Evolutionary conservation across 1,140 invertebrate species (phyloP), one percentile per base, ranked within the genome.

Genomic region (Halictus rubicundus): DNA sequence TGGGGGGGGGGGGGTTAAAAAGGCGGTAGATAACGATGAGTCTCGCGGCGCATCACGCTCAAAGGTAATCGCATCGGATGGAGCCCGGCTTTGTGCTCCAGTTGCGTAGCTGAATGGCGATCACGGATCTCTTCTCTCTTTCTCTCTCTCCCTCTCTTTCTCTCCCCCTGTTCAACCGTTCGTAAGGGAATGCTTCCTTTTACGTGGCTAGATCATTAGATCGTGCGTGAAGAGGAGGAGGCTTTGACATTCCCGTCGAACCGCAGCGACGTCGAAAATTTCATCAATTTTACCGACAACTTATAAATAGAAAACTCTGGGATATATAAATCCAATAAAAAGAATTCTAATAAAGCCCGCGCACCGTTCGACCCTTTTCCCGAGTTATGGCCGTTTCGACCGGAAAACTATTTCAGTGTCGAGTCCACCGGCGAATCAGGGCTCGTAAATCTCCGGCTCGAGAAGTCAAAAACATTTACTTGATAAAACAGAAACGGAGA

Each of bases 41-140:
- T 68, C 64, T 68, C 27, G 12, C 32, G 52, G 37, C 39, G 23
- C 37, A 32, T 61, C 59, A 42, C 9, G 59, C 39, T 71, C 68
- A 52, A 54, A 64, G 46, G 21, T 69, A 69, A 68, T 77, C 74
- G 42, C 66, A 37, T 60, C 66, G 54, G 74, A 37, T 49, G 25
- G 65, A 52, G 52, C n/a, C 19, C 42, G 27, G 32, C 23, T 71
- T 71, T 78, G 57, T 78, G 59, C 75, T 78, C 68, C 75, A 78
- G 27, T 77, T 77, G 59, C 57, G 32, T 71, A 52, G 75, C 19
- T 64, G 68, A 78, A 71, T 71, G 46, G 32, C 52, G 32, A 78
- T 54, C 75, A 42, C 32, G 37, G 25, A 46, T 52, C 49, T 52
- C 19, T 6, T 52, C 49, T 16, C 27, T 69, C 25, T 61, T 5